Evolutionary conservation across 2,113 vertebrate genomes (phyloP), one percentile per base, ranked within the genome.

Genomic region (Rhinoderma darwinii): DNA sequence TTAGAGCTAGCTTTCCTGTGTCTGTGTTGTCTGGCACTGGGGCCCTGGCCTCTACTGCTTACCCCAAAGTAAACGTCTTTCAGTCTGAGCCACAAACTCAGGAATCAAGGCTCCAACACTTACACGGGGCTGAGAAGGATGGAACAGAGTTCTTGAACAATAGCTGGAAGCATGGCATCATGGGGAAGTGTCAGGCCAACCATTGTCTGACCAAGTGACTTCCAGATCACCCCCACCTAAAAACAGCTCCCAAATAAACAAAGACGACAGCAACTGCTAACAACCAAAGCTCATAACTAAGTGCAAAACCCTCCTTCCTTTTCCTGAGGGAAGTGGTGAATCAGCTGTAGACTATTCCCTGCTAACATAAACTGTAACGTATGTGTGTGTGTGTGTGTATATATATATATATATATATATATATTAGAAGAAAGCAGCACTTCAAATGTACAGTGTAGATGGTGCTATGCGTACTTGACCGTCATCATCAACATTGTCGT

Each of bases 131-230:
- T 59, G 90, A 75, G 39, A n/a, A 88, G 89, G 85, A 88, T 90
- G 89, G 84, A 88, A 89, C 88, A 0, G n/a, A 44, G 66, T 70
- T 47, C 15, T 37, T 32, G 89, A 91, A 94, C 94, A 95, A 94
- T 94, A 81, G 88, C 7, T 88, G 93, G 93, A 95, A 94, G 90
- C 63, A 0, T 4, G 86, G 88, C 87, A 90, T 88, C 81, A 1
- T 79, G 7, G 88, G 1, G 74, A 37, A 89, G 89, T 63, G 4
- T 30, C 0, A 86, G 15, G 1, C 0, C 3, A 89, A 86, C 89
- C 44, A 91, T 92, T 93, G 91, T 93, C 90, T 0, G 0, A 15
- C 86, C 61, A 0, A 7, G 89, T 88, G 63, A 0, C 84, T 90
- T 88, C 89, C 89, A 90, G 77, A 0, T 0, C 30, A 0, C 15